Evolutionary conservation across 2,797 vertebrate species (phyloP).

Genomic region (Meda fulgida): DNA sequence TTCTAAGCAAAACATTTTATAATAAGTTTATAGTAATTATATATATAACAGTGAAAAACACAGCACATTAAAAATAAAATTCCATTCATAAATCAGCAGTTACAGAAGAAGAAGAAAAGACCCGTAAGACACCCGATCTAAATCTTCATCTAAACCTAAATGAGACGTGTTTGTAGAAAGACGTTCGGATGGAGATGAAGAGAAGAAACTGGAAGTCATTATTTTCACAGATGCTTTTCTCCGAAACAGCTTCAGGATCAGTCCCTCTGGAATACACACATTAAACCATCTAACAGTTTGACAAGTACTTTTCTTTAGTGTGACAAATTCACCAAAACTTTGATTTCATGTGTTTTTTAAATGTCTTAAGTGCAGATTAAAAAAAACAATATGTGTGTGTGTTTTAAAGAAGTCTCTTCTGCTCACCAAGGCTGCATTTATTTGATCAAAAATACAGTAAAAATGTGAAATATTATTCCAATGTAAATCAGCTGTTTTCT

Average conservation of each 20-base stretch:
- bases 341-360: not conserved
- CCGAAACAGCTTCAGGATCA: not conserved
- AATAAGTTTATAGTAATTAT: too few relatives aligned
- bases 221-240: not conserved
- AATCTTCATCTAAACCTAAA: too few relatives aligned
- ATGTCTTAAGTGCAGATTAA: not conserved
- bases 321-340: not conserved
- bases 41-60: too few relatives aligned
- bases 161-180: not conserved
- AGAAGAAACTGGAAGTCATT: not conserved
- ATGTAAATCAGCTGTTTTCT: not conserved
- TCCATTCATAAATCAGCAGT: not conserved
- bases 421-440: too few relatives aligned
- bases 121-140: fast-evolving
- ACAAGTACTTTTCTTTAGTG: not conserved
- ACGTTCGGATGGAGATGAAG: not conserved
- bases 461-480: fast-evolving
- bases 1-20: too few relatives aligned
- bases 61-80: not conserved
- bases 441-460: not conserved
- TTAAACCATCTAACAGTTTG: not conserved
- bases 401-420: too few relatives aligned
- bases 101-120: not conserved
- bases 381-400: too few relatives aligned
- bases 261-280: not conserved